phyloP scores from a whole-genome alignment of 1,140 invertebrate genomes.

The Kradibia gibbosae region DNA sequence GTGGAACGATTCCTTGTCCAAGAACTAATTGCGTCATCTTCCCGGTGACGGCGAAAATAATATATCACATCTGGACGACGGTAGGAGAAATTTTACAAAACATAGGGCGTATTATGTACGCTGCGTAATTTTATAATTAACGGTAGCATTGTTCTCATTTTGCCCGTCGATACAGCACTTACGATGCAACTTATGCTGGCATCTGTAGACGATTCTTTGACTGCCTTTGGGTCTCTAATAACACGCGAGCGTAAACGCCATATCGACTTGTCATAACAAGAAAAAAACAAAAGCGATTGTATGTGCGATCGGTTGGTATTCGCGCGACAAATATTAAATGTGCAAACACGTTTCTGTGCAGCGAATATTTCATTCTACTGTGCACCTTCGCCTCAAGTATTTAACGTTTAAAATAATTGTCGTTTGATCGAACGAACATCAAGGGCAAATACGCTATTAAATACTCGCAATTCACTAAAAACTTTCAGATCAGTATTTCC shows the following conservation, averaged over 20 bases:
- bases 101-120: constrained; percentile 39
- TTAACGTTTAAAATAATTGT: not conserved
- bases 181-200: not conserved
- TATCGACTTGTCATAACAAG: constrained; percentile 38
- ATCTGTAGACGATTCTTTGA: constrained; percentile 5
- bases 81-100: constrained; percentile 12
- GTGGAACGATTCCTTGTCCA: not conserved
- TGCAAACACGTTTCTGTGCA: not conserved
- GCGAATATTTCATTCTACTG: not conserved
- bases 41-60: not conserved
- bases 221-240: constrained; percentile 1
- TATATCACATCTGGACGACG: constrained; percentile 21
- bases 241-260: constrained; percentile 6
- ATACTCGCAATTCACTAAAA: not conserved
- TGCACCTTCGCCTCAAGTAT: not conserved
- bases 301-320: not conserved
- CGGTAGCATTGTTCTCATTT: constrained; percentile 42
- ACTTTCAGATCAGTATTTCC: not conserved
- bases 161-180: not conserved
- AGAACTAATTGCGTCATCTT: not conserved
- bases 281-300: constrained; percentile 29
- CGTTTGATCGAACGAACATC: not conserved
- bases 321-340: constrained; percentile 27
- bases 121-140: constrained; percentile 46
- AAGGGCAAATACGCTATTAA: not conserved